phyloP scores from a whole-genome alignment of 2,113 vertebrate genomes.

The Melanostigma gelatinosum region DNA sequence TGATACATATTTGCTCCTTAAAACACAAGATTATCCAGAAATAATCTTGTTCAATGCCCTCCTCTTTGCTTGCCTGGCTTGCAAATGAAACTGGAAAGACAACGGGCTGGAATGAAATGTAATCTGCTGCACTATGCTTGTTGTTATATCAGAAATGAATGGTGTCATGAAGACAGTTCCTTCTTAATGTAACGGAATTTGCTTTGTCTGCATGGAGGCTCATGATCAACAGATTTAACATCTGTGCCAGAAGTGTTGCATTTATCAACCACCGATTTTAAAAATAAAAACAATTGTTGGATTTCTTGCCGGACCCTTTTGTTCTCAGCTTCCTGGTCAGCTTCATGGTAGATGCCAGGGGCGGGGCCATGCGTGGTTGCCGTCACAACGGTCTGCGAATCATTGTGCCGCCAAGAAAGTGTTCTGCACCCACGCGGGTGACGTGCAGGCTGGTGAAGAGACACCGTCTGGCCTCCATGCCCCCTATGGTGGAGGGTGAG shows the following conservation, averaged over 20 bases:
- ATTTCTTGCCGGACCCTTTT: constrained; percentile 12
- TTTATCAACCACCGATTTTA: neutral
- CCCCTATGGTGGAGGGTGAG: constrained; percentile 97
- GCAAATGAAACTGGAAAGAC: constrained; percentile 31
- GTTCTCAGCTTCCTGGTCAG: constrained; percentile 94
- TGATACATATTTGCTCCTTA: constrained; percentile 4
- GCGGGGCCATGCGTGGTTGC: constrained; percentile 98
- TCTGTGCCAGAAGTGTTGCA: neutral
- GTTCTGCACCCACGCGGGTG: constrained; percentile 95
- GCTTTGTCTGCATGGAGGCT: constrained; percentile 59
- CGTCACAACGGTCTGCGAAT: constrained; percentile 96
- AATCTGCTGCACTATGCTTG: neutral
- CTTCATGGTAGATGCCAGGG: constrained; percentile 99
- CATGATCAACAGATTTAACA: neutral
- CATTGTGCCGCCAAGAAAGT: constrained; percentile 96
- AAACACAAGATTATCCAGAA: neutral
- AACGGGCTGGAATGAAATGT: constrained; percentile 27
- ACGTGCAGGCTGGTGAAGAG: constrained; percentile 97
- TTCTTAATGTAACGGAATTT: constrained; percentile 10
- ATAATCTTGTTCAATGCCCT: neutral
- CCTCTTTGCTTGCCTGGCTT: constrained; percentile 32
- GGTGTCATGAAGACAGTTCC: constrained; percentile 5
- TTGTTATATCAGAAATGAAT: constrained; percentile 17
- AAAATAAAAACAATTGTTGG: neutral
- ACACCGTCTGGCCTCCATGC: constrained; percentile 96